Conservation (phyloP, 2,797 vertebrate species). For the Scleropages formosus region DNA sequence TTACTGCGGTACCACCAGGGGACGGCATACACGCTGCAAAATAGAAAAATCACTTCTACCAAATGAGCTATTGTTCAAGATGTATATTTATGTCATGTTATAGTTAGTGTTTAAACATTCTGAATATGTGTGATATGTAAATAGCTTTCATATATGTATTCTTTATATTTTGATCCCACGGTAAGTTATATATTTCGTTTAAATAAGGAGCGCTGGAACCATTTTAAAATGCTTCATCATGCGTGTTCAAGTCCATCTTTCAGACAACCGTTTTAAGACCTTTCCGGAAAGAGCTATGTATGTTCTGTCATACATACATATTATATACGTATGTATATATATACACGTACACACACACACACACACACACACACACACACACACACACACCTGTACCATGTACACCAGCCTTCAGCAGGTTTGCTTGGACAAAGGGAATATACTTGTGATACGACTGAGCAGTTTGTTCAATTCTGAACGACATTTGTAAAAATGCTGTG, state of each 20-base stretch:
- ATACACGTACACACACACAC: too few relatives aligned
- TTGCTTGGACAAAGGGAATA: too few relatives aligned
- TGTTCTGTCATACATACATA: not conserved
- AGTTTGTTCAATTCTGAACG: not conserved
- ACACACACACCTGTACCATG: too few relatives aligned
- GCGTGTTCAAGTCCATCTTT: not conserved
- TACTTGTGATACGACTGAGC: not conserved
- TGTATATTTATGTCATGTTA: not conserved
- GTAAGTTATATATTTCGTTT: not conserved
- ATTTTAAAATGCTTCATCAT: conserved; percentile 15
- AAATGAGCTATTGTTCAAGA: not conserved
- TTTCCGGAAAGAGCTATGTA: not conserved
- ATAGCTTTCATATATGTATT: too few relatives aligned
- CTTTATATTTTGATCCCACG: not conserved
- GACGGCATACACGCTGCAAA: not conserved
- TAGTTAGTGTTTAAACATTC: not conserved
- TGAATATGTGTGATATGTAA: too few relatives aligned
- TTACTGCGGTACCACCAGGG: conserved; percentile 8
- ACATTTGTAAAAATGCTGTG: not conserved
- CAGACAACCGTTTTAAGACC: conserved; percentile 27
- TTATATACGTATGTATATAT: too few relatives aligned
- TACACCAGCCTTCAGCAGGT: too few relatives aligned
- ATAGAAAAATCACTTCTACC: not conserved
- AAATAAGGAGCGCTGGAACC: not conserved
- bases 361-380: too few relatives aligned